Percentiles rank a stretch among this genome's conserved stretches.
These are phyloP conservation scores for Planiliza haematocheilus DNA, from an alignment of 2,113 vertebrate genomes.

Conservation along the genomic window DNA sequence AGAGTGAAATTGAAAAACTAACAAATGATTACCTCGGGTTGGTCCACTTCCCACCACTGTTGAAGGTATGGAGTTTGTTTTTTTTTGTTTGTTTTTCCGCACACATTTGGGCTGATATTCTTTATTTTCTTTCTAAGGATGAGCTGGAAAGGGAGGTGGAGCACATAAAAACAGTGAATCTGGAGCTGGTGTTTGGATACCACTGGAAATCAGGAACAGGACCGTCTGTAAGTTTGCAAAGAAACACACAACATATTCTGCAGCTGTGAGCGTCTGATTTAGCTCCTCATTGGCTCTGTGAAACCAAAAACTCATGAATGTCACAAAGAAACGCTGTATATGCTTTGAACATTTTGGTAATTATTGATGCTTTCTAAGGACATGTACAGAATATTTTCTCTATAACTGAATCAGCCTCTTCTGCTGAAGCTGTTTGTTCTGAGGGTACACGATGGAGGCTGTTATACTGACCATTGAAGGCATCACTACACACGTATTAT, in stretches of 20 bases:
- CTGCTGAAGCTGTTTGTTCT: conserved; percentile 67
- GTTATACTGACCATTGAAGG: conserved; percentile 89
- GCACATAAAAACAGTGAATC: conserved; percentile 88
- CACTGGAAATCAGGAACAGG: conserved; percentile 94
- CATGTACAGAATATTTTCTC: conserved; percentile 41
- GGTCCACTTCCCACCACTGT: conserved; percentile 95
- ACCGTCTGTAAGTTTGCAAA: conserved; percentile 84
- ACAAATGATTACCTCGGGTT: conserved; percentile 93
- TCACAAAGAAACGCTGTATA: conserved; percentile 17
- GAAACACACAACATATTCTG: conserved; percentile 21
- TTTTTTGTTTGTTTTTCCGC: not conserved
- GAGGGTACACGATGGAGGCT: conserved; percentile 82
- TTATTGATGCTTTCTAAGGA: conserved; percentile 30
- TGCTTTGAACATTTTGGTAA: conserved; percentile 13
- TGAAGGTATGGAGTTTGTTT: conserved; percentile 83
- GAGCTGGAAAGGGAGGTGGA: conserved; percentile 87
- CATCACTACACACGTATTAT: conserved; percentile 92
- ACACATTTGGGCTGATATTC: not conserved
- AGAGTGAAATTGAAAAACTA: conserved; percentile 96
- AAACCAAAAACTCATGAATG: conserved; percentile 29
- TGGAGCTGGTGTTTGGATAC: conserved; percentile 97
- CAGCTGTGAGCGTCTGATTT: conserved; percentile 28
- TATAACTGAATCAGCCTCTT: conserved; percentile 46
- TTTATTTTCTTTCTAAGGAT: conserved; percentile 78
- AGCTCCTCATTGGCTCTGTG: conserved; percentile 5